A percentile compares a stretch with the other conserved stretches of the same genome.
Evolutionary conservation across 2,113 vertebrate species (phyloP).

Genomic region (Nycticorax nycticorax): DNA sequence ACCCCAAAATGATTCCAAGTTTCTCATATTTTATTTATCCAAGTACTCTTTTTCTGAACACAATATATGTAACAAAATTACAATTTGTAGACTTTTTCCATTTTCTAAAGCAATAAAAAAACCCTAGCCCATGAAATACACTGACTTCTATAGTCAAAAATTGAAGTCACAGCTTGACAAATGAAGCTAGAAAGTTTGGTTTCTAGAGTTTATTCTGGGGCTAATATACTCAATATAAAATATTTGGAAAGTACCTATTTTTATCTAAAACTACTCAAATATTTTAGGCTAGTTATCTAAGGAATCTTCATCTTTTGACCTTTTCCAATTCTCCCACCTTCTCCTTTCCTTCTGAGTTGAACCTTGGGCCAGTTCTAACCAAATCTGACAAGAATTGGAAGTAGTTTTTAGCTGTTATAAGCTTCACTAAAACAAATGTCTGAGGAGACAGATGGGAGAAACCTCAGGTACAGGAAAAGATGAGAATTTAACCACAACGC

Average conservation of each 20-base stretch:
- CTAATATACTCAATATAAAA: neutral
- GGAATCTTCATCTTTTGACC: neutral
- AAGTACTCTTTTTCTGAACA: neutral
- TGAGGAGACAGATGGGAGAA: neutral
- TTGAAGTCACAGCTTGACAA: neutral
- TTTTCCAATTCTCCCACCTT: neutral
- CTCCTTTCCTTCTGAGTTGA: neutral
- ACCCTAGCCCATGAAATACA: too few species aligned
- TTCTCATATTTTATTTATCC: neutral
- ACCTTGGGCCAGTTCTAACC: neutral
- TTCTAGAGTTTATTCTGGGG: neutral
- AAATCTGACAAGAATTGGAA: neutral
- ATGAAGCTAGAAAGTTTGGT: neutral
- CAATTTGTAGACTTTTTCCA: neutral
- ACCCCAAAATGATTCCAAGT: rapidly evolving
- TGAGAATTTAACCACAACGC: neutral
- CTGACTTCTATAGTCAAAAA: neutral
- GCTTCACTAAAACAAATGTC: neutral
- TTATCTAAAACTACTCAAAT: too few species aligned
- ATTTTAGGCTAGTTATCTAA: neutral
- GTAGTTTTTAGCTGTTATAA: neutral
- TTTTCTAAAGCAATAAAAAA: neutral
- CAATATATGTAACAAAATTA: neutral
- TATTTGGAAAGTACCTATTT: neutral
- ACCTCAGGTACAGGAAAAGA: neutral